Conservation (phyloP, 2,113 vertebrate species). For the Leucopsar rothschildi region DNA sequence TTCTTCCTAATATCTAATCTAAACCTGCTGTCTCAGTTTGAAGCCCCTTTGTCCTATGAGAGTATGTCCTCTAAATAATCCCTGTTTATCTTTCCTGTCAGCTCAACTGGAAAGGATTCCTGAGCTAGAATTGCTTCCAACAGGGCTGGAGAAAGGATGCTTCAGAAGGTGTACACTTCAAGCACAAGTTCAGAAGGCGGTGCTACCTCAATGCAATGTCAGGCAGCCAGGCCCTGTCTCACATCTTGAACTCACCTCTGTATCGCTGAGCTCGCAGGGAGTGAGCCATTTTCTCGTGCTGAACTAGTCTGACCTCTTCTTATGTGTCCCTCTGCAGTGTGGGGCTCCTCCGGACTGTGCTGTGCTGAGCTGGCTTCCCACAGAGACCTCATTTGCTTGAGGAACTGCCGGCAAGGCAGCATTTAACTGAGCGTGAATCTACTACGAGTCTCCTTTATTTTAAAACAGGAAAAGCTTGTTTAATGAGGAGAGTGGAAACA, state of each 20-base stretch:
- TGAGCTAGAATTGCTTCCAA: neutral
- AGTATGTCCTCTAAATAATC: neutral
- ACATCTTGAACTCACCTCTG: neutral
- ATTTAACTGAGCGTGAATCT: conserved; percentile 5
- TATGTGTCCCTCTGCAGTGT: neutral
- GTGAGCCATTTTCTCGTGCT: rapidly evolving
- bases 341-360: neutral
- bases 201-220: neutral
- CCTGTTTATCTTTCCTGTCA: neutral
- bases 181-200: neutral
- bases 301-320: neutral
- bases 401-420: conserved; percentile 27
- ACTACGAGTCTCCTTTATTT: conserved; percentile 1
- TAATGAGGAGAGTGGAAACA: conserved; percentile 11
- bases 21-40: neutral
- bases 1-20: neutral
- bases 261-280: rapidly evolving
- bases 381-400: neutral
- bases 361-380: conserved; percentile 17
- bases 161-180: neutral
- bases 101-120: neutral
- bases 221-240: rapidly evolving
- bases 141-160: neutral
- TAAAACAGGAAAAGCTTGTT: conserved; percentile 56
- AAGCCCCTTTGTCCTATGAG: neutral